A percentile compares a stretch with the other conserved stretches of the same genome.
These are phyloP conservation scores for Dasysyrphus albostriatus DNA, from an alignment of 2,888 invertebrate genomes.

Conservation along the genomic window DNA sequence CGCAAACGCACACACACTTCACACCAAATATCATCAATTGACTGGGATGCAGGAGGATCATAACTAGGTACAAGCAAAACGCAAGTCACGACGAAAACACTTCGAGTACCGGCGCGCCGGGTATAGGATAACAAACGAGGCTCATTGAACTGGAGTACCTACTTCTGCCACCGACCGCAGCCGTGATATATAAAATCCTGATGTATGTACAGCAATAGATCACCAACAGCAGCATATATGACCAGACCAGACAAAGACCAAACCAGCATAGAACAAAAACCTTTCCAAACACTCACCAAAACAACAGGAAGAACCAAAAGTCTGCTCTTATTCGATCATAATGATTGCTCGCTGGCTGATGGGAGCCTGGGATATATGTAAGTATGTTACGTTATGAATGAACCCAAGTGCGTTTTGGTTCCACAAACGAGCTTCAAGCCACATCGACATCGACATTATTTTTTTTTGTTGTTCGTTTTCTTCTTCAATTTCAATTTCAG, in stretches of 20 bases:
- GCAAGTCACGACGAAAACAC: conserved; percentile 75
- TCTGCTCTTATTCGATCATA: conserved; percentile 74
- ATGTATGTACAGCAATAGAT: conserved; percentile 57
- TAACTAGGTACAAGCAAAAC: conserved; percentile 41
- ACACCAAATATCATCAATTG: conserved; percentile 65
- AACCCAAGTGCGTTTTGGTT: conserved; percentile 37
- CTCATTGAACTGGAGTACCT: conserved; percentile 72
- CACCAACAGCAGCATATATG: conserved; percentile 48
- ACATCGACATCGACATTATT: conserved; percentile 15
- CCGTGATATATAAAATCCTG: conserved; percentile 22
- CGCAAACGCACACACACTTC: conserved; percentile 65
- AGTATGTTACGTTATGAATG: conserved; percentile 20
- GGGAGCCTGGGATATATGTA: conserved; percentile 4
- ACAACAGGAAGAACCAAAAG: conserved; percentile 71
- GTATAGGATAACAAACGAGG: conserved; percentile 73
- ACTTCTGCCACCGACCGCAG: conserved; percentile 42
- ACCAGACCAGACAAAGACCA: conserved; percentile 37
- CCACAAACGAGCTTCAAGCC: conserved; percentile 23
- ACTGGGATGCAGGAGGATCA: conserved; percentile 38
- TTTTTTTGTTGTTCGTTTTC: conserved; percentile 17
- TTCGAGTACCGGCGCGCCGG: conserved; percentile 65
- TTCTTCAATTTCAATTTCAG: conserved; percentile 53
- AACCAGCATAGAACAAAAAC: conserved; percentile 39
- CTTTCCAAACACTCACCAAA: conserved; percentile 56
- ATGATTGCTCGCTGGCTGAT: conserved; percentile 60